Evolutionary conservation across 2,113 vertebrate genomes (phyloP).

Genomic region (Vicugna pacos): DNA sequence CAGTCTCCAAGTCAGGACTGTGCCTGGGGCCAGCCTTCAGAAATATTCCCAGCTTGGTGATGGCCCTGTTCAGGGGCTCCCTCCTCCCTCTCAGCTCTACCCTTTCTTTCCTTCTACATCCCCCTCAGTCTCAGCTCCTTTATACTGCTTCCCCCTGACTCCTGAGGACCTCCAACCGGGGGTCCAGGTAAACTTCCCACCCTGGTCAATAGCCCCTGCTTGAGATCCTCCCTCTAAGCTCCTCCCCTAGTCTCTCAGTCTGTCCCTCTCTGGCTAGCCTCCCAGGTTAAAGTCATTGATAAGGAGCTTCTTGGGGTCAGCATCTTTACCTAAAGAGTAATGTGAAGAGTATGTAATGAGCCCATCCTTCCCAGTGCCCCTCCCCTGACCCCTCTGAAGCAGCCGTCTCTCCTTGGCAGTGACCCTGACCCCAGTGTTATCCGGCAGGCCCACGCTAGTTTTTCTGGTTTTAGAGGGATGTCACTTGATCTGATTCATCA

Average conservation of each 20-base stretch:
- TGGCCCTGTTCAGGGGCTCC: background rate
- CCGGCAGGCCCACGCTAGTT: slow-evolving; percentile 51
- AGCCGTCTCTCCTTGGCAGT: background rate
- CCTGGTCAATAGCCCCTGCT: background rate
- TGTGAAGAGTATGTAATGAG: background rate
- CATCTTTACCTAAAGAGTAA: background rate
- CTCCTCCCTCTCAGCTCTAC: background rate
- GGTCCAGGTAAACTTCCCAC: background rate
- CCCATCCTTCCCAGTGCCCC: background rate
- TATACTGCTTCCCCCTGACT: background rate
- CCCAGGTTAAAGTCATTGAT: background rate
- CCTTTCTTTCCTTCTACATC: background rate
- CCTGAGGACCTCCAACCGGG: background rate
- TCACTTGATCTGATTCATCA: slow-evolving; percentile 64
- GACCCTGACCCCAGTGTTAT: background rate
- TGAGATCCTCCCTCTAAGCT: background rate
- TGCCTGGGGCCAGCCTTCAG: background rate
- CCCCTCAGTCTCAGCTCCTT: background rate
- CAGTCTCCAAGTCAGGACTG: background rate
- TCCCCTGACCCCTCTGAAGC: background rate
- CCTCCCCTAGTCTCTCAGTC: background rate
- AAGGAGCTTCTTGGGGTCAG: background rate
- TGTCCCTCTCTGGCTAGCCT: background rate
- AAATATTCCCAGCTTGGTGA: background rate
- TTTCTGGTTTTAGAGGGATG: slow-evolving; percentile 68